Evolutionary conservation across 2,888 invertebrate genomes (phyloP).

Genomic region (Acanthosoma haemorrhoidale): DNA sequence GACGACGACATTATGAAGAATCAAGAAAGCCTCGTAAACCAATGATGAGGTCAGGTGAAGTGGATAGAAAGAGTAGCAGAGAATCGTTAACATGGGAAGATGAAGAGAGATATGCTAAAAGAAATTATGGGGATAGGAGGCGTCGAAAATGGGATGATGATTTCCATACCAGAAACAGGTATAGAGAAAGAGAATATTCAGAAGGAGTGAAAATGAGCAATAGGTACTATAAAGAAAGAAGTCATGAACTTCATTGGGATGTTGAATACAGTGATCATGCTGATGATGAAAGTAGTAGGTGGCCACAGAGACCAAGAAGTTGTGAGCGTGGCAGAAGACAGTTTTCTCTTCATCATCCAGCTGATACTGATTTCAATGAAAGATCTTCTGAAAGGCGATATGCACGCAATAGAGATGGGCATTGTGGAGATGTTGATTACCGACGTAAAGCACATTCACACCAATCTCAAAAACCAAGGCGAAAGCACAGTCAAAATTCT

Average conservation of each 20-base stretch:
- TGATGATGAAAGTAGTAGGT: conserved; percentile 39
- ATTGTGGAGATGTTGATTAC: conserved; percentile 40
- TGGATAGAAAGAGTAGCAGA: conserved; percentile 39
- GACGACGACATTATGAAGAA: conserved; percentile 40
- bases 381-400: conserved; percentile 32
- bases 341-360: conserved; percentile 34
- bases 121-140: conserved; percentile 36
- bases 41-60: conserved; percentile 34
- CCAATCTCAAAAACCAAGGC: conserved; percentile 45
- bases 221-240: conserved; percentile 39
- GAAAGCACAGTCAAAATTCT: conserved; percentile 45
- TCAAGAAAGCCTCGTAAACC: conserved; percentile 41
- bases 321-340: conserved; percentile 36
- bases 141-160: conserved; percentile 40
- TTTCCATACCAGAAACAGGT: conserved; percentile 38
- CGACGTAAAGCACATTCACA: conserved; percentile 42
- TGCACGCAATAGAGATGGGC: conserved; percentile 41
- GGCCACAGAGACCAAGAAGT: conserved; percentile 37
- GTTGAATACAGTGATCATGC: conserved; percentile 53
- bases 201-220: conserved; percentile 37
- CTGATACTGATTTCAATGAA: conserved; percentile 38
- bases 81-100: conserved; percentile 41
- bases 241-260: conserved; percentile 65
- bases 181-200: conserved; percentile 38
- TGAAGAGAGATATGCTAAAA: conserved; percentile 41